Percentiles rank a stretch among this genome's conserved stretches.
Conservation (phyloP, 1,140 invertebrate genomes). For the Oreohelix idahoensis region DNA sequence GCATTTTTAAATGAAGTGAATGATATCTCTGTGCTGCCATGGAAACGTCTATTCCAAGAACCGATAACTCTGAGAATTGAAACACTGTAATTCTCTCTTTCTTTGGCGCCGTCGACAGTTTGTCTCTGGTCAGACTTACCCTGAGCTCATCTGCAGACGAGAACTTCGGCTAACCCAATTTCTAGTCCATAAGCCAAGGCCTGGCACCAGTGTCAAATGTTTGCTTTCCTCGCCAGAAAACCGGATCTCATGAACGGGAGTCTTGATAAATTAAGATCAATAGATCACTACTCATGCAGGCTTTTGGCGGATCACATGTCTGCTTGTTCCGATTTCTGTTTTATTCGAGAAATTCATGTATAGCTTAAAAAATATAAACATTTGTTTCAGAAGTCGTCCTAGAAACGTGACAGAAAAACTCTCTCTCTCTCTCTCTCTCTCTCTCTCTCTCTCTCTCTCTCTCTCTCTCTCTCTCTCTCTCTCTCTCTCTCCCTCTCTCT, state of each 20-base stretch:
- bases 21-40: background rate
- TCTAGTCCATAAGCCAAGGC: background rate
- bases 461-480: too few relatives aligned
- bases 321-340: background rate
- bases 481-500: too few relatives aligned
- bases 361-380: background rate
- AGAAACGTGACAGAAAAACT: too few relatives aligned
- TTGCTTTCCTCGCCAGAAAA: constrained; percentile 16
- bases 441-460: too few relatives aligned
- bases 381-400: too few relatives aligned
- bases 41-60: background rate
- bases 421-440: too few relatives aligned
- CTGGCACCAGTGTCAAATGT: constrained; percentile 1
- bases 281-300: background rate
- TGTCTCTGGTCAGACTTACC: background rate
- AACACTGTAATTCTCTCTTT: background rate
- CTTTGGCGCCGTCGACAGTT: background rate
- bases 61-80: background rate
- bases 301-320: background rate
- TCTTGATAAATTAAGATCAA: constrained; percentile 27
- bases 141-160: background rate
- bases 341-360: background rate
- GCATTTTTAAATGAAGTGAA: background rate
- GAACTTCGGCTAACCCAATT: constrained; percentile 5
- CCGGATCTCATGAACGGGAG: background rate